Base-by-base conservation (phyloP, 2,888 invertebrate species). In the Schizotus pectinicornis region DNA sequence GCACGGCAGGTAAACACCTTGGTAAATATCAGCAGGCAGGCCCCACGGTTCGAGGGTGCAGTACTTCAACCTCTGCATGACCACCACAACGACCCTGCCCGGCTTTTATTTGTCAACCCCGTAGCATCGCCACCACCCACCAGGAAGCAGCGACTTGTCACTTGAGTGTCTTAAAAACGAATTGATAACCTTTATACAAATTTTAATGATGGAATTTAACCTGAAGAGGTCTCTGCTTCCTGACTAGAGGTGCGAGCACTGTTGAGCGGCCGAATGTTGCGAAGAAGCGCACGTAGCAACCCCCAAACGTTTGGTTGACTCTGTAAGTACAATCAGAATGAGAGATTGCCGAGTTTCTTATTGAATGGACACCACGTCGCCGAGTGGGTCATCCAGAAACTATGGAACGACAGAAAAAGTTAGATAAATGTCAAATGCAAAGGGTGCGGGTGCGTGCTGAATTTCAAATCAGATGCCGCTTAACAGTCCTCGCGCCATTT, bases 1-100 rank as follows among this genome's bases (percentile, higher is more conserved):
- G 98, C 85, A 96, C 96, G 81, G 97, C 97, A 89, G 95, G 95
- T 94, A 92, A 92, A 91, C 91, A 91, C 86, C 90, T 92, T 89
- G 92, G 92, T 92, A 92, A 92, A 91, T 92, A 92, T 92, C 90
- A 82, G 70, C 73, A 72, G 70, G 67, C 68, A 70, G 74, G 74
- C 73, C 72, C 70, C 67, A 64, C 62, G 63, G 64, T 64, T 69
- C 45, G 51, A 42, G 59, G 55, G 50, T 55, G 55, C 45, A 56
- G 39, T 60, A 57, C 52, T 59, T 49, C 52, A 56, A 56, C 58
- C 55, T 59, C 57, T 61, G 54, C 57, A 57, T 59, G 59, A 49
- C 8, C 43, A 11, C 8, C 13, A 7, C 30, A 7, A 45, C 37
- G 52, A 52, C 56, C 70, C 70, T 72, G 70, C 70, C 67, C 69